phyloP scores from a whole-genome alignment of 2,797 vertebrate species.

The Sylvia borin region DNA sequence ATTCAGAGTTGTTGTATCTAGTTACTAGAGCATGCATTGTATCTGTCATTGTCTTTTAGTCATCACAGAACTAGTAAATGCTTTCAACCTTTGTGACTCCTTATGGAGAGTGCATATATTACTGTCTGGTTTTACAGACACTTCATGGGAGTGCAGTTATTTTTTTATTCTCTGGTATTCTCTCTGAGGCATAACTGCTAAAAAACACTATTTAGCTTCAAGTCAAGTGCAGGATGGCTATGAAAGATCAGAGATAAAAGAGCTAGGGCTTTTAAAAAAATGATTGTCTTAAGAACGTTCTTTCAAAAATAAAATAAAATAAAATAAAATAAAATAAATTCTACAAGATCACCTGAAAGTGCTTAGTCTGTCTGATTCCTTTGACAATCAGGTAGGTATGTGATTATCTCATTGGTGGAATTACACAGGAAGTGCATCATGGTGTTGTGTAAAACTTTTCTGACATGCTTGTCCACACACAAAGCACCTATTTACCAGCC shows the following conservation, averaged over 20 bases:
- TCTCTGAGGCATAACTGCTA: not conserved
- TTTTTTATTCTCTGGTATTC: not conserved
- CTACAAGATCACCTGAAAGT: not conserved
- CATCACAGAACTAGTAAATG: not conserved
- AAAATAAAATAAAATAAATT: not conserved
- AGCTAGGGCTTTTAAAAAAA: not conserved
- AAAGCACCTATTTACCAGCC: not conserved
- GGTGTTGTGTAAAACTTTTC: not conserved
- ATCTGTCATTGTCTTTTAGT: not conserved
- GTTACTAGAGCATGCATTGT: constrained; percentile 1
- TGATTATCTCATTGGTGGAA: not conserved
- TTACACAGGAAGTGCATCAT: not conserved
- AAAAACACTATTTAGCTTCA: not conserved
- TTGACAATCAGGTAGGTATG: not conserved
- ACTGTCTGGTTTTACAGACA: not conserved
- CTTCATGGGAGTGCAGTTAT: not conserved
- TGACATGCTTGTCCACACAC: not conserved
- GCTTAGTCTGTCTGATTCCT: not conserved
- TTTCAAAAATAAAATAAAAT: not conserved
- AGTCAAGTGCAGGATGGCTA: not conserved
- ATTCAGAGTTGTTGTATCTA: not conserved
- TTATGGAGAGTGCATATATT: not conserved
- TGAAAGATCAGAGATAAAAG: not conserved
- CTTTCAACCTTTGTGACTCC: constrained; percentile 21
- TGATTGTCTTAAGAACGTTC: not conserved